A percentile compares a stretch with the other conserved stretches of the same genome.
These are phyloP conservation scores for Gastracanthus pulcherrimus DNA, from an alignment of 2,888 invertebrate genomes.

Conservation along the genomic window DNA sequence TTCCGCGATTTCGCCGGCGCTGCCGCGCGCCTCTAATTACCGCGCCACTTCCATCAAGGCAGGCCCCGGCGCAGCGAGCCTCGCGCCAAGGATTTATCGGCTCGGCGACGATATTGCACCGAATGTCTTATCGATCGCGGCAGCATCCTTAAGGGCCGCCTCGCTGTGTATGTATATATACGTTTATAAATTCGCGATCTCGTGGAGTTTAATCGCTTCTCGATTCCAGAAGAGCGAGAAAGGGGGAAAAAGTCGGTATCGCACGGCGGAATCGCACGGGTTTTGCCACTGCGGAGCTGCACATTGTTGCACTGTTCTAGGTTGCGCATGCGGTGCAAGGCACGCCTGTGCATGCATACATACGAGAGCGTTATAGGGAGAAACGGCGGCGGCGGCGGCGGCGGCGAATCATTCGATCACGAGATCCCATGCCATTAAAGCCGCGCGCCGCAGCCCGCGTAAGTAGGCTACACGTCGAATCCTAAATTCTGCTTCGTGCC, in stretches of 20 bases:
- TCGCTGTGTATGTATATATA: too few species aligned
- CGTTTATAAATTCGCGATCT: too few species aligned
- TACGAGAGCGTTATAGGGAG: background rate
- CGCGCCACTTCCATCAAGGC: background rate
- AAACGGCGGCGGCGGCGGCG: too few species aligned
- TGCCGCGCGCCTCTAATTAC: slow-evolving; percentile 16
- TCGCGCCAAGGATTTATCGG: background rate
- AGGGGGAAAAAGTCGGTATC: too few species aligned
- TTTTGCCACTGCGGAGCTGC: too few species aligned
- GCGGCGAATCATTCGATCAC: slow-evolving; percentile 29
- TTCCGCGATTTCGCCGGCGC: background rate
- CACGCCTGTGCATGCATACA: background rate
- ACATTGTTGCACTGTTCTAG: too few species aligned
- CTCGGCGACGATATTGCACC: too few species aligned
- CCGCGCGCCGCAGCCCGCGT: background rate
- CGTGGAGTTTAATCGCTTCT: too few species aligned
- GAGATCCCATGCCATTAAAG: slow-evolving; percentile 23
- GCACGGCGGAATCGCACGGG: too few species aligned
- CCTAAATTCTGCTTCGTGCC: slow-evolving; percentile 30
- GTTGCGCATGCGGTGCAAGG: background rate
- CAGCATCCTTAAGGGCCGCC: too few species aligned
- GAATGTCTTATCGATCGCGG: too few species aligned
- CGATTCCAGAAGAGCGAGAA: too few species aligned
- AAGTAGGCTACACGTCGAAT: slow-evolving; percentile 23
- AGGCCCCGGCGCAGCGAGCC: background rate